Evolutionary conservation across 2,113 vertebrate genomes (phyloP), one percentile per base, ranked within the genome.

Genomic region (Dipodomys merriami): DNA sequence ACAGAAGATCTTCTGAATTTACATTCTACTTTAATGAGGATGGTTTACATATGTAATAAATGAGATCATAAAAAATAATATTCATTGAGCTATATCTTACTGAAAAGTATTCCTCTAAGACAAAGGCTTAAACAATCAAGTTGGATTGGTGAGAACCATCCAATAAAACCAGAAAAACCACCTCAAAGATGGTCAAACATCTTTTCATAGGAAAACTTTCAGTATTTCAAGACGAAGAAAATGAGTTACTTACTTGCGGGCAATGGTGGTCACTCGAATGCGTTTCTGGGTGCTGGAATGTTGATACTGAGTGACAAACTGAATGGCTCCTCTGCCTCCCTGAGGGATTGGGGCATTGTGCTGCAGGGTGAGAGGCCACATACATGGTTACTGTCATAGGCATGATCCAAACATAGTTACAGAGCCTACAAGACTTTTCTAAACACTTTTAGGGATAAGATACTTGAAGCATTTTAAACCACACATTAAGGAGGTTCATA

Each of bases 251-350:
- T 97, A 99, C 99, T 99, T 99, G 93, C 99, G 99, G 94, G 99
- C 99, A 15, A 99, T 88, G 68, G 99, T 99, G 86, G 99, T 99
- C 92, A 99, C 99, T 5, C 99, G 98, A 93, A 99, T 99, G 83
- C 99, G 99, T 90, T 97, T 98, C 98, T 99, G 99, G 0, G 97
- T 99, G 97, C 97, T 99, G 93, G 99, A 99, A 95, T 99, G 99
- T 91, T 99, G 99, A 94, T 99, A 99, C 60, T 99, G 99, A 2
- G 99, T 99, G 86, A 99, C 98, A 96, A 99, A 99, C 98, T 99
- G 99, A 96, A 99, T 92, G 8, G 98, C 99, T 0, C 99, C 99
- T 97, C 99, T 98, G 89, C 99, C 99, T 27, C 99, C 99, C 96
- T 99, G 99, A 22, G 99, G 99, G 83, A 99, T 97, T 0, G 99